phyloP scores from a whole-genome alignment of 2,888 invertebrate species.

The Philereme vetulata region DNA sequence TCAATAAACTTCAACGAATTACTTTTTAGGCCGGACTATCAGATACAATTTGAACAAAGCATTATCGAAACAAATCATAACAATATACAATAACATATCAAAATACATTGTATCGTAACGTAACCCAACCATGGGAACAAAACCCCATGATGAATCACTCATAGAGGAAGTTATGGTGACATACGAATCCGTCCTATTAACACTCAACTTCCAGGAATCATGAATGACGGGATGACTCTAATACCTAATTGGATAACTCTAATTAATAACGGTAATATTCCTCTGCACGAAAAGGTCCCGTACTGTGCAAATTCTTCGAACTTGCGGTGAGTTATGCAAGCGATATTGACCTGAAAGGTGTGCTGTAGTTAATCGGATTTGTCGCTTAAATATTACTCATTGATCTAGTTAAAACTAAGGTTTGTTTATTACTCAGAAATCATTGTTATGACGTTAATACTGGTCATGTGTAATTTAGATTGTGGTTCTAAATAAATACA shows the following conservation, averaged over 20 bases:
- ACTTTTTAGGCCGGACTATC: not conserved
- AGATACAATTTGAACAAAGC: slow-evolving; percentile 17
- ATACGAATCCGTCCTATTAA: slow-evolving; percentile 40
- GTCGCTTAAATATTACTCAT: slow-evolving; percentile 23
- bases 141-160: slow-evolving; percentile 48
- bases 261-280: slow-evolving; percentile 32
- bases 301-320: slow-evolving; percentile 18
- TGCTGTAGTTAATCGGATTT: slow-evolving; percentile 5
- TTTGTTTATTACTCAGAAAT: slow-evolving; percentile 15
- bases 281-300: slow-evolving; percentile 19
- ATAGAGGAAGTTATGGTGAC: slow-evolving; percentile 60
- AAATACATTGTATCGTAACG: slow-evolving; percentile 32
- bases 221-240: slow-evolving; percentile 60
- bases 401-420: slow-evolving; percentile 8
- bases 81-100: slow-evolving; percentile 26
- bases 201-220: slow-evolving; percentile 61
- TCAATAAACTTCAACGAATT: slow-evolving; percentile 7
- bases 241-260: slow-evolving; percentile 31
- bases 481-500: slow-evolving; percentile 1
- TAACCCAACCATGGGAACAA: slow-evolving; percentile 35
- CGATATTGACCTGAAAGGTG: slow-evolving; percentile 21
- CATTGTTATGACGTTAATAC: slow-evolving; percentile 16
- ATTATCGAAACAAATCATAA: slow-evolving; percentile 21
- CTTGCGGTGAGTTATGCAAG: slow-evolving; percentile 7
- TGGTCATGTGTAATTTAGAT: slow-evolving; percentile 11